These are phyloP conservation scores for Serilophus lunatus DNA, from an alignment of 2,113 vertebrate species.

Conservation along the genomic window DNA sequence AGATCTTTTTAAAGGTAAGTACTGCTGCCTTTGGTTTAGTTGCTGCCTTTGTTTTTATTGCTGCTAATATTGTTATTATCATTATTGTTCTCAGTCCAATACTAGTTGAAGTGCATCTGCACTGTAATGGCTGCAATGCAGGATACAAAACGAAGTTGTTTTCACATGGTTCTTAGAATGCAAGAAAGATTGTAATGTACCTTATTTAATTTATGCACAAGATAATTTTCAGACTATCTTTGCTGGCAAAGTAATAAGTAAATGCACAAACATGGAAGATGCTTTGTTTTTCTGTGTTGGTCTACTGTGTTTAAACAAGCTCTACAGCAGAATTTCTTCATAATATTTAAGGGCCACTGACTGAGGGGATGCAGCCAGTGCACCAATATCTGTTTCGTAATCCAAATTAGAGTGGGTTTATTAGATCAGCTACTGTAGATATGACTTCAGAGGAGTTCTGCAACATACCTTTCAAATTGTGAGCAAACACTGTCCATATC, in stretches of 20 bases:
- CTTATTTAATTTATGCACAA: not conserved
- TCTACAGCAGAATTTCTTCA: not conserved
- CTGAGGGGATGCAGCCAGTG: not conserved
- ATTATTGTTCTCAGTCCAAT: not conserved
- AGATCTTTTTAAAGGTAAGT: conserved; percentile 84
- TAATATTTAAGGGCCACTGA: not conserved
- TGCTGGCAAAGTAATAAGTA: not conserved
- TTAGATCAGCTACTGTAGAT: not conserved
- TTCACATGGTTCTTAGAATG: not conserved
- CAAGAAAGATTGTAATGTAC: not conserved
- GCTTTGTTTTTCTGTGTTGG: not conserved
- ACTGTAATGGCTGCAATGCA: not conserved
- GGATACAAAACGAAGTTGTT: not conserved
- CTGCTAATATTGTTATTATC: not conserved
- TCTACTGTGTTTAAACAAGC: not conserved
- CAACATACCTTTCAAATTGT: not conserved
- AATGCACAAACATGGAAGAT: not conserved
- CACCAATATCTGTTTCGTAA: not conserved
- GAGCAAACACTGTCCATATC: not conserved
- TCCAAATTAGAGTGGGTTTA: not conserved
- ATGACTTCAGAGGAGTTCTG: not conserved
- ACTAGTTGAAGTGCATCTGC: not conserved
- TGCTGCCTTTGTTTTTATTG: not conserved
- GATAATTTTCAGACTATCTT: not conserved
- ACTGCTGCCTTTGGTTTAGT: not conserved